Evolutionary conservation across 2,113 vertebrate genomes (phyloP), one percentile per base, ranked within the genome.

Genomic region (Pelmatolapia mariae): DNA sequence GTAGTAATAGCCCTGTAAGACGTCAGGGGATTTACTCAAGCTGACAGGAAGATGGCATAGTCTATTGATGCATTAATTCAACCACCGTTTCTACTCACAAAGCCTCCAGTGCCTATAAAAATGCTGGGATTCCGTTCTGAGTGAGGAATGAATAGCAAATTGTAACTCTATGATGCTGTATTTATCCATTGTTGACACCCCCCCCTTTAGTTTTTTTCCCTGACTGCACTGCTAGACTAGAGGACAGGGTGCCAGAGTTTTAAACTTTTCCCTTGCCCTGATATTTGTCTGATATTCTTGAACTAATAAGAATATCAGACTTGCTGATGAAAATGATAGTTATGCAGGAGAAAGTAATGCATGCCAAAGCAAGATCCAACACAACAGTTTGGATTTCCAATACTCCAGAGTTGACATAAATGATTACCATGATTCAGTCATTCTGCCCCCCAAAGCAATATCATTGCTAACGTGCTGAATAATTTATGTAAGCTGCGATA

Each of bases 401-500:
- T 86, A 52, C 73, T 87, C 43, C 78, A 88, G 73, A 68, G 82
- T 84, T 89, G 81, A 89, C 86, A 91, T 84, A 80, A 86, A 82
- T 90, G 86, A 93, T 94, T 89, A 86, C 83, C 43, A 83, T 86
- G 87, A 93, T 85, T 93, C 93, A 87, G 83, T 92, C 85, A 86
- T 80, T 85, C 81, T 68, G 63, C 89, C 89, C 84, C 90, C 84
- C 47, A 80, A 87, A 91, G 92, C 84, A 91, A 85, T 92, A 89
- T 91, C 85, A 87, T 84, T 33, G 59, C 86, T 38, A 81, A 59
- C 86, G 91, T 45, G 80, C 85, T 94, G 26, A 93, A 96, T 95
- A 93, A 94, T 95, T 81, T 87, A 95, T 94, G 61, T 66, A 73
- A 61, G 26, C 87, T 88, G 19, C 90, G 85, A 93, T 92, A 87